phyloP scores from a whole-genome alignment of 35 echinoderm and acorn worm species.

The Strongylocentrotus purpuratus region DNA sequence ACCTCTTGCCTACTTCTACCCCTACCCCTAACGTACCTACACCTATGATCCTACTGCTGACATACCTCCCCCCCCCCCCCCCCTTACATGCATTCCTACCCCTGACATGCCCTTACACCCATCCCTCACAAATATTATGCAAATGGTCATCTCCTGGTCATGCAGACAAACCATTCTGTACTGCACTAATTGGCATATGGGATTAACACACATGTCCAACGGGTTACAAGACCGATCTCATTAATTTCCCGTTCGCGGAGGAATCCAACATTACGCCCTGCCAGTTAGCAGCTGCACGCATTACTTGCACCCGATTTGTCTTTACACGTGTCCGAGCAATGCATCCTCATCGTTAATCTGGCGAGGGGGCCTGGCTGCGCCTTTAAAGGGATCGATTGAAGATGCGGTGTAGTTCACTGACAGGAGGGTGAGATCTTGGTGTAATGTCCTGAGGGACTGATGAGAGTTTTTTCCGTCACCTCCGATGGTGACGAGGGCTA shows the following conservation, averaged over 20 bases:
- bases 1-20: too few relatives aligned
- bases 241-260: not conserved
- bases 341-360: not conserved
- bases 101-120: not conserved
- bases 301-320: not conserved
- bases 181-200: not conserved
- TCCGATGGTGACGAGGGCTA: not conserved
- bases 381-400: slow-evolving; percentile 3
- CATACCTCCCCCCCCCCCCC: too few relatives aligned
- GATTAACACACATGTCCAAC: slow-evolving; percentile 10
- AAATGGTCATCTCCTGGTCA: not conserved
- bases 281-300: not conserved
- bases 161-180: not conserved
- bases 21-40: too few relatives aligned
- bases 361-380: not conserved
- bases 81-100: too few relatives aligned
- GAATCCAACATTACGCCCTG: not conserved
- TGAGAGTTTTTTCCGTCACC: not conserved
- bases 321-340: slow-evolving; percentile 16
- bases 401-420: not conserved
- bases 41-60: too few relatives aligned
- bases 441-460: not conserved
- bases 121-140: not conserved
- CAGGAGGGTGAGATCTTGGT: not conserved
- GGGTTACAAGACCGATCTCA: not conserved